These are phyloP conservation scores for Paelopatides confundens DNA, from an alignment of 53 echinoderm and acorn worm species.

Conservation along the genomic window DNA sequence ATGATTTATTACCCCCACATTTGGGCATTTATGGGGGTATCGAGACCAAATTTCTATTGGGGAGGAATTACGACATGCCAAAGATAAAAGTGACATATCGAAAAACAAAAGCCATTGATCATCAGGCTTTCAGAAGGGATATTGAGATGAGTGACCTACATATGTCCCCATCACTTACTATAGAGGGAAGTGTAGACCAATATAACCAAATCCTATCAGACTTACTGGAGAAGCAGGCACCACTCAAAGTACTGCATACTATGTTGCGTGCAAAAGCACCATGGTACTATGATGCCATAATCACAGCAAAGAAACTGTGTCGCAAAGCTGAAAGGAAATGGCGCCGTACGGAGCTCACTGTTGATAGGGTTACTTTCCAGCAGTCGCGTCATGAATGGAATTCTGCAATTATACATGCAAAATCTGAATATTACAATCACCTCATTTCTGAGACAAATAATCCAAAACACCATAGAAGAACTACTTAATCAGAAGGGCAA, in stretches of 20 bases:
- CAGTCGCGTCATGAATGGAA: background rate
- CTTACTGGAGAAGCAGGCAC: background rate
- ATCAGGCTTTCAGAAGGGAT: too few relatives aligned
- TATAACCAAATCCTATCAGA: conserved; percentile 11
- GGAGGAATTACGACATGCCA: too few relatives aligned
- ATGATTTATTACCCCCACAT: too few relatives aligned
- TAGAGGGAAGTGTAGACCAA: background rate
- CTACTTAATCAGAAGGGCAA: background rate
- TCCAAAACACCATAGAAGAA: too few relatives aligned
- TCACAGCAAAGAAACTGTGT: background rate
- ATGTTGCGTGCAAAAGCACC: background rate
- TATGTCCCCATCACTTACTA: background rate
- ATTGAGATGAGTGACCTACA: too few relatives aligned
- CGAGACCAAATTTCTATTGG: too few relatives aligned
- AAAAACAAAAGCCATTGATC: too few relatives aligned
- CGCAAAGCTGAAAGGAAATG: background rate
- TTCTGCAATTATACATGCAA: background rate
- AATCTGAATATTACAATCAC: background rate
- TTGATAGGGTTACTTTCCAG: background rate
- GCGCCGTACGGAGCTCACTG: background rate
- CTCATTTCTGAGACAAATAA: too few relatives aligned
- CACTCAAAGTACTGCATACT: background rate
- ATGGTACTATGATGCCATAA: conserved; percentile 13
- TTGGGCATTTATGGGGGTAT: too few relatives aligned
- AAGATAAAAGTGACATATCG: too few relatives aligned